phyloP scores from a whole-genome alignment of 2,888 invertebrate species.

The Neelides folsomi region DNA sequence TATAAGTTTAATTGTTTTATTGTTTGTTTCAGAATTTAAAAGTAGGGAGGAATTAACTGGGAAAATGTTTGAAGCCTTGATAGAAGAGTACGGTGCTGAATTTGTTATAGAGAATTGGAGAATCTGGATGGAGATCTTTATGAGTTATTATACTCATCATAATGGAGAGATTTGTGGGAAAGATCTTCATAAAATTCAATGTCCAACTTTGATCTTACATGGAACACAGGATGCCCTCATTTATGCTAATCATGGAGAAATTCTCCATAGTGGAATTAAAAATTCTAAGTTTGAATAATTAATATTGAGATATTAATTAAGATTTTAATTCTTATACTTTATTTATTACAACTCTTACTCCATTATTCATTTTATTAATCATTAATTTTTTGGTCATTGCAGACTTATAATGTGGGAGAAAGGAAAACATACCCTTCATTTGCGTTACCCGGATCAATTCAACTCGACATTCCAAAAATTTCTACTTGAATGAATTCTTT shows the following conservation, averaged over 20 bases:
- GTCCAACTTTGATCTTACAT: slow-evolving; percentile 67
- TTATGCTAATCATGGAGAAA: slow-evolving; percentile 55
- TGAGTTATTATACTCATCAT: slow-evolving; percentile 8
- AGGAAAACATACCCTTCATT: slow-evolving; percentile 74
- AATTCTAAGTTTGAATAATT: slow-evolving; percentile 46
- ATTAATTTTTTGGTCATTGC: slow-evolving; percentile 36
- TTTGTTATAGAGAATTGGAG: slow-evolving; percentile 14
- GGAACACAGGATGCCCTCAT: slow-evolving; percentile 71
- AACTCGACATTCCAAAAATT: no score
- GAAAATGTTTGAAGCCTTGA: slow-evolving; percentile 14
- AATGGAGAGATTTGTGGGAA: slow-evolving; percentile 32
- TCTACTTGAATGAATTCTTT: neutral
- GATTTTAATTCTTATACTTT: neutral
- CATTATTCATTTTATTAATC: neutral
- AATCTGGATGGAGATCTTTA: slow-evolving; percentile 19
- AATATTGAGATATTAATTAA: neutral
- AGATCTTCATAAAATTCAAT: slow-evolving; percentile 50
- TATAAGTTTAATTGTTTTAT: neutral
- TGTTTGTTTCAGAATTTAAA: slow-evolving; percentile 7
- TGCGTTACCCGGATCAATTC: slow-evolving; percentile 38
- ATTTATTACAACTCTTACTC: neutral
- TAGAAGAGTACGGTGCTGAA: slow-evolving; percentile 14
- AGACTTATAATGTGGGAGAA: slow-evolving; percentile 61
- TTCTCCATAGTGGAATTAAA: slow-evolving; percentile 52
- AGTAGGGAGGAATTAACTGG: slow-evolving; percentile 8